A percentile compares a stretch with the other conserved stretches of the same genome.
These are phyloP conservation scores for Batillaria attramentaria DNA, from an alignment of 1,140 invertebrate species.

Conservation along the genomic window DNA sequence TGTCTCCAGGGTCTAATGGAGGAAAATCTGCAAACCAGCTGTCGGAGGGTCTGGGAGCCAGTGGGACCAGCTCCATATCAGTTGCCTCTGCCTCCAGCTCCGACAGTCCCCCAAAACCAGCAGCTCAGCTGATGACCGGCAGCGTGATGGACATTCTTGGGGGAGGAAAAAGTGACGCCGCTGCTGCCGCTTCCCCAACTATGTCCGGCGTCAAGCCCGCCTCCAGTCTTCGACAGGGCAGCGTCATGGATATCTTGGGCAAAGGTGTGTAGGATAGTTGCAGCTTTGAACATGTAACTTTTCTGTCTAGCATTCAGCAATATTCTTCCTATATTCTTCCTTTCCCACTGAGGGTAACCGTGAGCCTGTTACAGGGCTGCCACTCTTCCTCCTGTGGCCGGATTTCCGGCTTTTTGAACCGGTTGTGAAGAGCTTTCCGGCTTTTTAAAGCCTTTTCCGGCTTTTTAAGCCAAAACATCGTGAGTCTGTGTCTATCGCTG, in stretches of 20 bases:
- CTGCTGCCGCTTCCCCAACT: not conserved
- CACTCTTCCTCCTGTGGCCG: no score
- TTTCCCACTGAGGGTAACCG: not conserved
- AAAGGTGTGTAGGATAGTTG: conserved; percentile 70
- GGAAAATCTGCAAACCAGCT: no score
- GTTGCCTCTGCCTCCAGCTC: conserved; percentile 12
- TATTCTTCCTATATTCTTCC: not conserved
- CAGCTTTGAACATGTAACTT: conserved; percentile 74
- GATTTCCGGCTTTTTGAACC: no score
- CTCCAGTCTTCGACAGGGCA: conserved; percentile 51
- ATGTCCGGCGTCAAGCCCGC: conserved; percentile 25
- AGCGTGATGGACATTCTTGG: conserved; percentile 69
- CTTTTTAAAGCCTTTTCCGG: no score
- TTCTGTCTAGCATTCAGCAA: not conserved
- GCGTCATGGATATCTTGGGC: conserved; percentile 67
- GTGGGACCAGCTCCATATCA: conserved; percentile 1
- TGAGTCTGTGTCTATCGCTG: no score
- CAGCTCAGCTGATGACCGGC: conserved; percentile 50
- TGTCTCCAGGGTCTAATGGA: no score
- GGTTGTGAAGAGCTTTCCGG: no score
- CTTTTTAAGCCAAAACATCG: no score
- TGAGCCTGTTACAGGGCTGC: no score
- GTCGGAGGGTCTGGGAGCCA: conserved; percentile 5
- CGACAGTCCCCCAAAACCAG: conserved; percentile 31
- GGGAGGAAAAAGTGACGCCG: conserved; percentile 13